Evolutionary conservation across 2,888 invertebrate species (phyloP).

Genomic region (Prosopocoilus inquinatus): DNA sequence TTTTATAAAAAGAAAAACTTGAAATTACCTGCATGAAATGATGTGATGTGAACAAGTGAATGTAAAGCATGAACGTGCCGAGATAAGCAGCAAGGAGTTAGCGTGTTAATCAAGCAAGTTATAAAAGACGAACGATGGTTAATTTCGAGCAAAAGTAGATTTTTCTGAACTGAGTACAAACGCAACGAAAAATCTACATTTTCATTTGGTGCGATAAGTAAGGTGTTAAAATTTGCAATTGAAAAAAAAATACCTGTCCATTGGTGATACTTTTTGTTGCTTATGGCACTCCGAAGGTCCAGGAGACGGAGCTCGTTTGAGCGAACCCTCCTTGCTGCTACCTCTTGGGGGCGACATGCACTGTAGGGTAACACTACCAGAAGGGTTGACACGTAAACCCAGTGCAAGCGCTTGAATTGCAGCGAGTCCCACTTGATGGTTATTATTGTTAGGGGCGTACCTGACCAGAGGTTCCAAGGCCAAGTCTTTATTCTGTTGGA

Average conservation of each 20-base stretch:
- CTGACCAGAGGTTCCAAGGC: slow-evolving; percentile 50
- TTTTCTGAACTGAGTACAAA: neutral
- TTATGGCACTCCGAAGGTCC: slow-evolving; percentile 48
- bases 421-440: slow-evolving; percentile 74
- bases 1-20: neutral
- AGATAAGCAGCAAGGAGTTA: slow-evolving; percentile 51
- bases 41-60: slow-evolving; percentile 6
- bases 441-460: slow-evolving; percentile 55
- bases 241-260: slow-evolving; percentile 46
- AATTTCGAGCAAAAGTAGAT: no score
- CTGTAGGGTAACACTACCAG: slow-evolving; percentile 47
- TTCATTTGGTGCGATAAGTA: neutral
- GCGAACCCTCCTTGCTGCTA: slow-evolving; percentile 54
- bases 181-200: neutral
- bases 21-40: slow-evolving; percentile 11
- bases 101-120: slow-evolving; percentile 31
- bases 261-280: slow-evolving; percentile 49
- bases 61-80: slow-evolving; percentile 36
- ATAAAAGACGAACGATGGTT: no score
- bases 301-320: slow-evolving; percentile 49
- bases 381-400: slow-evolving; percentile 48
- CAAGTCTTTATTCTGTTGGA: slow-evolving; percentile 62
- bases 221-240: no score
- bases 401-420: slow-evolving; percentile 73
- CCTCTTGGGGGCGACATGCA: slow-evolving; percentile 49